These are phyloP conservation scores for Meloidogyne floridensis DNA, from an alignment of 1,140 invertebrate genomes.

Conservation along the genomic window DNA sequence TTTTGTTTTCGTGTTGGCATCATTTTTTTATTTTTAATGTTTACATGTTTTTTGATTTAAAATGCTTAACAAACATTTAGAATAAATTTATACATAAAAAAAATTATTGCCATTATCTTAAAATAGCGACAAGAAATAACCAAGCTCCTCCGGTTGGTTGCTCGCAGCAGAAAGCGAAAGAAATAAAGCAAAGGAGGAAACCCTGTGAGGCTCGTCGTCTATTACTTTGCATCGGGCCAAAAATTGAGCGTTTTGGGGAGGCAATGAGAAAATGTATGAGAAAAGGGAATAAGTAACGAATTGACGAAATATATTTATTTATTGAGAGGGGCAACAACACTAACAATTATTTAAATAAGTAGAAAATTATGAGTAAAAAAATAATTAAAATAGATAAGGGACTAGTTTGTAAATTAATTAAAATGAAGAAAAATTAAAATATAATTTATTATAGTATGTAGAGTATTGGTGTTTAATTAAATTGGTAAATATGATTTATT, in stretches of 20 bases:
- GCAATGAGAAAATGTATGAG: constrained; percentile 2
- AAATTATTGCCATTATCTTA: not conserved
- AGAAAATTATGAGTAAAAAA: not conserved
- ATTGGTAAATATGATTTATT: too few relatives aligned
- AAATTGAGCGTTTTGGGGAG: not conserved
- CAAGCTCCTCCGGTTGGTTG: not conserved
- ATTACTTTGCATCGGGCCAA: not conserved
- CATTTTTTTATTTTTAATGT: too few relatives aligned
- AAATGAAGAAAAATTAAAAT: too few relatives aligned
- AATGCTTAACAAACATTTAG: not conserved
- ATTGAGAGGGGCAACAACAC: not conserved
- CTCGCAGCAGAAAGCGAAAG: not conserved
- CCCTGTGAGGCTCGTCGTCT: not conserved
- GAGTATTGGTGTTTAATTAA: too few relatives aligned
- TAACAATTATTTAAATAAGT: constrained; percentile 4
- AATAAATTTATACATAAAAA: not conserved
- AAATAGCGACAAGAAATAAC: not conserved
- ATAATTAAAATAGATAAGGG: not conserved
- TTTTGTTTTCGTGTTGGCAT: too few relatives aligned
- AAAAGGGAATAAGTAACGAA: constrained; percentile 2
- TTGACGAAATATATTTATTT: not conserved
- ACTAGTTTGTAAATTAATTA: too few relatives aligned
- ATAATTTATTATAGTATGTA: too few relatives aligned
- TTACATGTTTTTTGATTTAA: not conserved
- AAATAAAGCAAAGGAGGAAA: not conserved